Conservation (phyloP, 2,113 vertebrate genomes). For the Paralichthys olivaceus region DNA sequence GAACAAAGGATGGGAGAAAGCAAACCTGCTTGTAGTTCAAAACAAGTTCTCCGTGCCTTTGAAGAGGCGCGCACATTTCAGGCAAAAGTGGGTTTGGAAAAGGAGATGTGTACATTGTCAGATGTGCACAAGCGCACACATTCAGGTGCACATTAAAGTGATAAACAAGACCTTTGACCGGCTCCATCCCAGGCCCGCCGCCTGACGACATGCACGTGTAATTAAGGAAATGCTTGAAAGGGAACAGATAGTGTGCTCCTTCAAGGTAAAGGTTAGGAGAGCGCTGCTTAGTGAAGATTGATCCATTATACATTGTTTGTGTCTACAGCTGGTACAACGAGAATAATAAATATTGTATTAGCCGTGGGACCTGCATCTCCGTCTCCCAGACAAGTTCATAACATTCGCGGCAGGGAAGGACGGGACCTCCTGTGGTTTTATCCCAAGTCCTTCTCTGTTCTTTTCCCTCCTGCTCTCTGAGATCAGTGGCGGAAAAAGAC, state of each 20-base stretch:
- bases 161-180: constrained; percentile 57
- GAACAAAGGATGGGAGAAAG: constrained; percentile 81
- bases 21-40: constrained; percentile 81
- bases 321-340: constrained; percentile 72
- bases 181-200: constrained; percentile 34
- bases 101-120: constrained; percentile 31
- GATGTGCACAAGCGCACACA: constrained; percentile 1
- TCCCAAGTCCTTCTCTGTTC: constrained; percentile 61
- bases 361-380: constrained; percentile 67
- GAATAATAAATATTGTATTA: constrained; percentile 81
- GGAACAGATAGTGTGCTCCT: constrained; percentile 45
- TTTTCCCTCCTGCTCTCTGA: constrained; percentile 40
- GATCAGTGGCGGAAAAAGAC: constrained; percentile 55
- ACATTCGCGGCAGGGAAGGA: constrained; percentile 74
- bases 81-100: constrained; percentile 68
- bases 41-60: constrained; percentile 79
- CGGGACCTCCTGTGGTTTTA: constrained; percentile 70
- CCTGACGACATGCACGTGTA: constrained; percentile 39
- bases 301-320: constrained; percentile 82
- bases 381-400: constrained; percentile 80
- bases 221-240: constrained; percentile 58
- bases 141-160: neutral
- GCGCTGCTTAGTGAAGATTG: constrained; percentile 74
- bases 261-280: constrained; percentile 70
- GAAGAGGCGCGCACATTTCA: constrained; percentile 74